Evolutionary conservation across 1,140 invertebrate species (phyloP), one percentile per base, ranked within the genome.

Genomic region (Calycopis cecrops): DNA sequence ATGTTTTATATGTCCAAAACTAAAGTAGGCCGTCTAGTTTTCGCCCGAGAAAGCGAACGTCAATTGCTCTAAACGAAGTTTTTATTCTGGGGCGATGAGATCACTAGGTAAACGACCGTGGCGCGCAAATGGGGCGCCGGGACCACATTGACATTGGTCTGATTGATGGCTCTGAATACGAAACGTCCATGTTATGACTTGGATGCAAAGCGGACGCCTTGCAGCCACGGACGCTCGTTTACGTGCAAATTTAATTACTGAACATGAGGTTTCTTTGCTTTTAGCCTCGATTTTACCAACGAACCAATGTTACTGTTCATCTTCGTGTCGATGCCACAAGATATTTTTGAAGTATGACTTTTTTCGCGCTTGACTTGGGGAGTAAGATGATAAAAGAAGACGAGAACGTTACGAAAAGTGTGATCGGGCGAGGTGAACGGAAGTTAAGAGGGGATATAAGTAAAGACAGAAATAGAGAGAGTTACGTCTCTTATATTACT

Each of bases 81-180:
- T 85, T 82, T 85, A 79, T 85, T 81, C 72, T 79, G 72, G 73
- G 70, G 50, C 81, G 72, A 80, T 85, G 79, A 82, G 75, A 79
- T 85, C 81, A 85, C 77, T 76, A 72, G 81, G 77, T 85, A 79
- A 85, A 85, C 57, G 80, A 67, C 79, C 80, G 76, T 68, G 65
- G 63, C 50, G 50, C 42, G 56, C 62, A 79, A 76, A 76, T 78
- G 63, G 79, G 79, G 74, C 79, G 76, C 54, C 67, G 63, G 71
- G 72, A 70, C 67, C 71, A 55, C 62, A 61, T 60, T 73, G 74
- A 79, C 76, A 77, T 74, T 79, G 72, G 71, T 71, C 59, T 64
- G 57, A 62, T 64, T 63, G 62, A 60, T 62, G 28, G 14, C 40
- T 44, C 37, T 12, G 18, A 40, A 48, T 53, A 53, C 38, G 40